Evolutionary conservation across 1,140 invertebrate genomes (phyloP), one percentile per base, ranked within the genome.

Genomic region (Pachypsylla venusta): DNA sequence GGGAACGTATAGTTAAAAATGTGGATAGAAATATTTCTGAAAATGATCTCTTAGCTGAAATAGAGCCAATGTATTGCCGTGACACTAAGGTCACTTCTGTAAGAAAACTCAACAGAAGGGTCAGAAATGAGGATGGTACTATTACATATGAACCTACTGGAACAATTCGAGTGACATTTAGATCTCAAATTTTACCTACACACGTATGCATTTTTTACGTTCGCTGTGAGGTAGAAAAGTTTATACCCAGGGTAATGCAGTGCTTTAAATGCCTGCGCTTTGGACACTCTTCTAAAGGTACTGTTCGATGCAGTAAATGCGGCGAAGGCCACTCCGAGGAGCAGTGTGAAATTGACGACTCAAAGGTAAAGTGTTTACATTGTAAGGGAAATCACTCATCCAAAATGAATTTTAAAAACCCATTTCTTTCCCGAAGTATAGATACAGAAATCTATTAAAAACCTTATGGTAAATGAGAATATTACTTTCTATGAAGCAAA

Each of bases 401-500:
- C 42, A n/a, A 22, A 7, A n/a, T 48, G 4, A 48, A 48, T 19
- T 48, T 48, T 48, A 48, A 48, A 19, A 48, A 48, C 5, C 42
- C 42, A 5, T 3, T 10, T n/a, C 7, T 48, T n/a, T n/a, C 42
- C 42, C 7, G 42, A 48, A n/a, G 42, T 48, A 19, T n/a, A 48
- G 22, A 48, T 19, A 48, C 42, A 48, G 22, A 48, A 48, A 48
- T 48, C 42, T 10, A 48, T 48, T 19, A 48, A 48, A 48, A 48
- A 48, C 22, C 22, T 48, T 19, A 48, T 48, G 42, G 42, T 19
- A 5, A 48, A 3, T 5, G 42, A 48, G 42, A 48, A 48, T 19
- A 48, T 48, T 48, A 48, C 42, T 22, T 48, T 48, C 22, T 48
- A 19, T 48, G 42, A 48, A n/a, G 42, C 42, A 7, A 48, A 48